A percentile compares a stretch with the other conserved stretches of the same genome.
Conservation (phyloP, 30 jellyfish, hydroid and myxozoan genomes). For the Hydractinia echinata region DNA sequence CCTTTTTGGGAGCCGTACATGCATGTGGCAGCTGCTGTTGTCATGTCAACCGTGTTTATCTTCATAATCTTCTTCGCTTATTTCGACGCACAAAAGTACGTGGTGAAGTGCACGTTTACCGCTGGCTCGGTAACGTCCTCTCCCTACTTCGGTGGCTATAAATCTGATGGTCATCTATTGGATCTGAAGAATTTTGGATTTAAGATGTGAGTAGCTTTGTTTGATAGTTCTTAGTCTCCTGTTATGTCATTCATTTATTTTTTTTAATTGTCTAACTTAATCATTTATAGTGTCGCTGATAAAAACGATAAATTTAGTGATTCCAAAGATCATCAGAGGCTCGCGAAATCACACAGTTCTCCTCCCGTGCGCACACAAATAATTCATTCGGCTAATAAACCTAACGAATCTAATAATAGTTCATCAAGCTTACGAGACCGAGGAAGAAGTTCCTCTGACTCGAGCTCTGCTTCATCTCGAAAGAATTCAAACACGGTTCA, state of each 20-base stretch:
- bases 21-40: slow-evolving; percentile 81
- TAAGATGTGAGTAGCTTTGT: slow-evolving; percentile 50
- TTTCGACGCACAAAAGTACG: slow-evolving; percentile 97
- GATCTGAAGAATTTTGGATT: slow-evolving; percentile 69
- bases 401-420: neutral
- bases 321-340: slow-evolving; percentile 20
- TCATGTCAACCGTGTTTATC: slow-evolving; percentile 77
- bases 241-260: neutral
- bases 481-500: slow-evolving; percentile 28
- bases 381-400: neutral
- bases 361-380: slow-evolving; percentile 6
- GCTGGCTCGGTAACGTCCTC: slow-evolving; percentile 60
- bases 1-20: slow-evolving; percentile 98
- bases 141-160: slow-evolving; percentile 50
- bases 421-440: neutral
- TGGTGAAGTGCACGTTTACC: slow-evolving; percentile 93
- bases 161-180: slow-evolving; percentile 84
- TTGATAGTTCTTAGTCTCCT: neutral
- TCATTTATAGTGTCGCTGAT: slow-evolving; percentile 41
- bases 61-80: slow-evolving; percentile 85
- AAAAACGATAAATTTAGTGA: slow-evolving; percentile 51
- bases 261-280: neutral
- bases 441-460: slow-evolving; percentile 32
- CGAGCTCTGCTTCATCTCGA: slow-evolving; percentile 39
- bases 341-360: slow-evolving; percentile 13